Conservation (phyloP, 2,113 vertebrate genomes). For the Crocuta crocuta region DNA sequence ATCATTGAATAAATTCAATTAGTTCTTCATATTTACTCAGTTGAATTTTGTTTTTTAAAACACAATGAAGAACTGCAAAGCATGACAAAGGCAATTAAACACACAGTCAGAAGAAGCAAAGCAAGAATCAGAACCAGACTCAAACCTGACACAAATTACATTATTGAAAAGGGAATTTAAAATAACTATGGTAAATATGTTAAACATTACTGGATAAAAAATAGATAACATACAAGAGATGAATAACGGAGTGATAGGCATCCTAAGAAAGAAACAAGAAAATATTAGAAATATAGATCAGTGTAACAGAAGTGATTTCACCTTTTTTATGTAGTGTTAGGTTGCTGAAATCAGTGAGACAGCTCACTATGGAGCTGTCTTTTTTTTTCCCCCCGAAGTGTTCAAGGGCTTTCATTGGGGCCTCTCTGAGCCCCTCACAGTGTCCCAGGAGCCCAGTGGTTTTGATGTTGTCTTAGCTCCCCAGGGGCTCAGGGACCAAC, state of each 20-base stretch:
- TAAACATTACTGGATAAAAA: neutral
- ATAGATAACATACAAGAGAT: neutral
- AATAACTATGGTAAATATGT: neutral
- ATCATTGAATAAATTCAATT: neutral
- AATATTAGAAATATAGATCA: neutral
- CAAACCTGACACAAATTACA: neutral
- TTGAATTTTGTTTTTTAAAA: neutral
- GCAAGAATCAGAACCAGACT: neutral
- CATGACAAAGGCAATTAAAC: neutral
- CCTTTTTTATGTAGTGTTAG: neutral
- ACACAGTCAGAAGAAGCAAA: neutral
- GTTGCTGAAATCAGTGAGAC: neutral
- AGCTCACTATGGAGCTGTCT: neutral
- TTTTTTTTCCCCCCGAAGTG: neutral
- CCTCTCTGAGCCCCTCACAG: neutral
- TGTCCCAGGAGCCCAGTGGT: neutral
- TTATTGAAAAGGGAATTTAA: neutral
- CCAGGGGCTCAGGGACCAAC: no score
- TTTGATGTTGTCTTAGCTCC: neutral
- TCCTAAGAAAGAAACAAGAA: neutral
- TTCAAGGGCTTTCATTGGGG: constrained; percentile 73
- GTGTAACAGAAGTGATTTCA: neutral
- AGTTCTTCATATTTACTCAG: neutral
- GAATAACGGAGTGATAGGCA: neutral
- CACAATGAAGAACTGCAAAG: neutral